Evolutionary conservation across 2,113 vertebrate species (phyloP).

Genomic region (Centropristis striata): DNA sequence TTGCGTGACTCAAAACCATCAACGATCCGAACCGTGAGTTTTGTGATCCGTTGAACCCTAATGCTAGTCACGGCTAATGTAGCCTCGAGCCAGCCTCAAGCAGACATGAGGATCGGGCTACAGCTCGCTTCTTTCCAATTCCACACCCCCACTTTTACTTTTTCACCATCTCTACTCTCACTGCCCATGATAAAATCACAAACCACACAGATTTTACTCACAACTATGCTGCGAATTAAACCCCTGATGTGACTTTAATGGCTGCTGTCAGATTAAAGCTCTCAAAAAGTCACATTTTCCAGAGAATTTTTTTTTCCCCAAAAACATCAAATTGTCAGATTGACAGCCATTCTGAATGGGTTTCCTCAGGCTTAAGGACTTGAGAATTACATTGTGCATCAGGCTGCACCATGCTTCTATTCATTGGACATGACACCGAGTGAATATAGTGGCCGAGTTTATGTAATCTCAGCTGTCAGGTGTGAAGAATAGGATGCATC

Average conservation of each 20-base stretch:
- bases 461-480: constrained; percentile 27
- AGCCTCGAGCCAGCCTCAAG: neutral
- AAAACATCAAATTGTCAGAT: neutral
- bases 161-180: no score
- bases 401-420: neutral
- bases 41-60: no score
- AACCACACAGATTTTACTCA: neutral
- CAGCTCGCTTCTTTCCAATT: no score
- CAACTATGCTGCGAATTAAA: neutral
- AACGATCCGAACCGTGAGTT: no score
- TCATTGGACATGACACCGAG: constrained; percentile 15
- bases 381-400: neutral
- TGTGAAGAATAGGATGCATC: constrained; percentile 32
- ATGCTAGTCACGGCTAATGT: neutral
- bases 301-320: neutral
- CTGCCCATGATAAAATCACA: neutral
- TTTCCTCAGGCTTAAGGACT: neutral
- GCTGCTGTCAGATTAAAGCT: constrained; percentile 1
- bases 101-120: no score
- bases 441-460: constrained; percentile 1
- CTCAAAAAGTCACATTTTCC: neutral
- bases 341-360: neutral
- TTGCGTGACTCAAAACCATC: no score
- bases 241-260: no score
- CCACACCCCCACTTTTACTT: no score